Percentiles rank a stretch among this genome's conserved stretches.
These are phyloP conservation scores for Drosophila miranda DNA, from an alignment of 1,140 invertebrate species.

Conservation along the genomic window DNA sequence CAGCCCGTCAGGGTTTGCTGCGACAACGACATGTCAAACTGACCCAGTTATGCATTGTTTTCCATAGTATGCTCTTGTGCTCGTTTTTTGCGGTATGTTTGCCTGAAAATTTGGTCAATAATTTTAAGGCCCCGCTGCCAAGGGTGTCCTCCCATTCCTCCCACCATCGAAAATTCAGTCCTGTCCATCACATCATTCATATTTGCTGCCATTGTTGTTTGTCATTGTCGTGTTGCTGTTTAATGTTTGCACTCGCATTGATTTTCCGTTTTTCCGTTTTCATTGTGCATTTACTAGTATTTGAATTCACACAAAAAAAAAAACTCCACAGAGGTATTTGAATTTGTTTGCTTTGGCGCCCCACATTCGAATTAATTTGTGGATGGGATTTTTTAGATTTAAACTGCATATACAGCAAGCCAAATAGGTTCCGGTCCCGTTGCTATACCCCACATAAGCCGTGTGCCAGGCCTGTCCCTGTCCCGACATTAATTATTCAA, in stretches of 20 bases:
- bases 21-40: slow-evolving; percentile 78
- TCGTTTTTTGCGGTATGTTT: slow-evolving; percentile 70
- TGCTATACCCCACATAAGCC: too few species aligned
- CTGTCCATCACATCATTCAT: slow-evolving; percentile 51
- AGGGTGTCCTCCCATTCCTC: not conserved
- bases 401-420: slow-evolving; percentile 20
- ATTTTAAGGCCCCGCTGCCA: slow-evolving; percentile 52
- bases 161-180: too few species aligned
- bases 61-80: slow-evolving; percentile 71
- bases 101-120: slow-evolving; percentile 79
- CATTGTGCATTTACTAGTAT: slow-evolving; percentile 45
- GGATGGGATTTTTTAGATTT: slow-evolving; percentile 20
- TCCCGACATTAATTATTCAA: slow-evolving; percentile 60
- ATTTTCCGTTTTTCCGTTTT: slow-evolving; percentile 49
- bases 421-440: not conserved
- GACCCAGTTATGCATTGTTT: slow-evolving; percentile 69
- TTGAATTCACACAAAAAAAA: slow-evolving; percentile 60
- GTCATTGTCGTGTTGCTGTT: slow-evolving; percentile 52
- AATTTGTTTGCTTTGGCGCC: slow-evolving; percentile 10
- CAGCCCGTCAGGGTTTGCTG: slow-evolving; percentile 60
- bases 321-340: not conserved
- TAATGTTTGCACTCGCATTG: slow-evolving; percentile 70
- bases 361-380: slow-evolving; percentile 21
- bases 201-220: slow-evolving; percentile 49
- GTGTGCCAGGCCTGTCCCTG: not conserved